Evolutionary conservation across 2,113 vertebrate genomes (phyloP).

Genomic region (Corythaeola cristata): DNA sequence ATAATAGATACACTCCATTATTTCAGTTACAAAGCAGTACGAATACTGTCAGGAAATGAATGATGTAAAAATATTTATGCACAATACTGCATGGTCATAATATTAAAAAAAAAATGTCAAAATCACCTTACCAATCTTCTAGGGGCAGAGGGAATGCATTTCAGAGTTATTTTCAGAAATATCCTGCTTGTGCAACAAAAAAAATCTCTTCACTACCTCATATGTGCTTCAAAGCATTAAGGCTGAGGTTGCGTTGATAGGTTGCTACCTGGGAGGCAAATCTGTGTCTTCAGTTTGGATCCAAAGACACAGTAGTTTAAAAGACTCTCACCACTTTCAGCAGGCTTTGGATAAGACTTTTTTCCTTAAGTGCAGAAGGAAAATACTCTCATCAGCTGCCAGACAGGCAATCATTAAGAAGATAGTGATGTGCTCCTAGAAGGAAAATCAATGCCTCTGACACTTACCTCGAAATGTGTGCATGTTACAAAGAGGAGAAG

Average conservation of each 20-base stretch:
- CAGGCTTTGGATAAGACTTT: background rate
- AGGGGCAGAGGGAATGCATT: background rate
- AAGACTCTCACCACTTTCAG: background rate
- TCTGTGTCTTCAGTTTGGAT: background rate
- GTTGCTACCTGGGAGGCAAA: background rate
- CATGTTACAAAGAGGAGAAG: background rate
- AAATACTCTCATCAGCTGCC: slow-evolving; percentile 5
- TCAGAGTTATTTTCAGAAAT: background rate
- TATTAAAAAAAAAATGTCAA: background rate
- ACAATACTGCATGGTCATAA: background rate
- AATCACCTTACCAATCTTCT: background rate
- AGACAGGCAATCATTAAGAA: slow-evolving; percentile 18
- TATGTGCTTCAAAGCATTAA: background rate
- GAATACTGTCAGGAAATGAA: background rate
- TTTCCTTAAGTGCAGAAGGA: background rate
- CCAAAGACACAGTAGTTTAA: background rate
- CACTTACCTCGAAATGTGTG: background rate
- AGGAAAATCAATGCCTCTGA: slow-evolving; percentile 28
- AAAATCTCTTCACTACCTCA: background rate
- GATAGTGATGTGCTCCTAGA: slow-evolving; percentile 2
- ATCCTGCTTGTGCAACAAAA: background rate
- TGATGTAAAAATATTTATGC: background rate
- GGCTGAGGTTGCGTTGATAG: background rate
- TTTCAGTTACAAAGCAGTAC: background rate
- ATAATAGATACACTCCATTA: background rate